phyloP scores from a whole-genome alignment of 1,140 invertebrate species.

The Epicauta chinensis region DNA sequence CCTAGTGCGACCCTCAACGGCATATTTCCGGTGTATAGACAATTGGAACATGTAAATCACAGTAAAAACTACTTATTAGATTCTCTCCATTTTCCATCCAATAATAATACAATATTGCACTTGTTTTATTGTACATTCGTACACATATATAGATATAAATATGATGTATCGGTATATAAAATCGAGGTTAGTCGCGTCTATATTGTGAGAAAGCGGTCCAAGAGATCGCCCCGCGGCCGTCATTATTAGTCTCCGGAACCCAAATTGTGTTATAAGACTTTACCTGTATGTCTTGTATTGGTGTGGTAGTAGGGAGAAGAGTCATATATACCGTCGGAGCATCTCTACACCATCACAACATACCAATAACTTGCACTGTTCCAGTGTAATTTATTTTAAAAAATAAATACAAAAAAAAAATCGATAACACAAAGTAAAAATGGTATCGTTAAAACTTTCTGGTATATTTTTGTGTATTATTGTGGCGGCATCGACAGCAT shows the following conservation, averaged over 20 bases:
- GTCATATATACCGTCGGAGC: conserved; percentile 39
- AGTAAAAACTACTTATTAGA: too few relatives aligned
- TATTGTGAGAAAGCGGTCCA: conserved; percentile 43
- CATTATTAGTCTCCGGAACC: conserved; percentile 42
- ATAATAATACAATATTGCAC: conserved; percentile 30
- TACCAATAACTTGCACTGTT: conserved; percentile 24
- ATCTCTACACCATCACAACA: conserved; percentile 35
- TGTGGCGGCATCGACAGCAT: conserved; percentile 49
- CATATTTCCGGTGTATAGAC: too few relatives aligned
- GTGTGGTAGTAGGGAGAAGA: conserved; percentile 33
- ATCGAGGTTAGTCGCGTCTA: conserved; percentile 37
- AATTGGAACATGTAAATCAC: too few relatives aligned
- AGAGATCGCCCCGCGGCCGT: conserved; percentile 38
- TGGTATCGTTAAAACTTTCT: conserved; percentile 31
- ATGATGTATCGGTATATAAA: conserved; percentile 15
- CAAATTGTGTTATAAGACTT: conserved; percentile 37
- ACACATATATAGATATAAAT: too few relatives aligned
- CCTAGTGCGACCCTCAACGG: too few relatives aligned
- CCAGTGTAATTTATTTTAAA: background rate
- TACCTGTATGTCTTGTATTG: background rate
- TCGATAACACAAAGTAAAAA: conserved; percentile 18
- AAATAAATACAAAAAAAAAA: background rate
- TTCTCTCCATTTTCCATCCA: too few relatives aligned
- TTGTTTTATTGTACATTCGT: too few relatives aligned
- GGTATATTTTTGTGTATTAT: conserved; percentile 47